These are phyloP conservation scores for Phenacoccus solenopsis DNA, from an alignment of 1,140 invertebrate genomes.

Conservation along the genomic window DNA sequence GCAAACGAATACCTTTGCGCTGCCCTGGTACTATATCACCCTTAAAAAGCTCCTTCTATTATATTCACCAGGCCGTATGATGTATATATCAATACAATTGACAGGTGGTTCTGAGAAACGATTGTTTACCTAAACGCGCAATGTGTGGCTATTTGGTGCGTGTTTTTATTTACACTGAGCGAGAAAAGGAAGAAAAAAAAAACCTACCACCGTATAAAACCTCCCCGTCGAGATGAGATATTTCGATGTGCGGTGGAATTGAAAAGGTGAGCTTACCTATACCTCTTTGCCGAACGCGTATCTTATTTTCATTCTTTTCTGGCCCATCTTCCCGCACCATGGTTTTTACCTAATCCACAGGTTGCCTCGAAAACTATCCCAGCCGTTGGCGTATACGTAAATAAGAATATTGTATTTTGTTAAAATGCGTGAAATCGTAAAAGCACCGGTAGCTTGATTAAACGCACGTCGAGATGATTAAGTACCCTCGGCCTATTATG, in stretches of 20 bases:
- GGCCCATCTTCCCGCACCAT: not conserved
- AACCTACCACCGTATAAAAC: too few relatives aligned
- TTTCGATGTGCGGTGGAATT: not conserved
- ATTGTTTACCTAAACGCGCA: conserved; percentile 16
- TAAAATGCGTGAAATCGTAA: not conserved
- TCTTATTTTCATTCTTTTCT: too few relatives aligned
- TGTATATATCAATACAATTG: conserved; percentile 17
- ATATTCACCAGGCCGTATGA: not conserved
- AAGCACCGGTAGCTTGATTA: not conserved
- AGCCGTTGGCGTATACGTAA: not conserved
- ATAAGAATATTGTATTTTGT: not conserved
- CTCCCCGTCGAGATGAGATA: not conserved
- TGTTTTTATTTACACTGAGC: not conserved
- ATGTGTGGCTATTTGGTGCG: conserved; percentile 12
- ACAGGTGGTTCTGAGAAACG: conserved; percentile 15
- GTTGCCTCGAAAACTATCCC: not conserved
- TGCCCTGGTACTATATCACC: too few relatives aligned
- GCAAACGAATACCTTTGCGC: not conserved
- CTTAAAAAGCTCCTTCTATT: conserved; percentile 8
- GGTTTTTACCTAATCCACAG: not conserved
- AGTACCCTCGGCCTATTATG: not conserved
- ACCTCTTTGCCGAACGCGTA: too few relatives aligned
- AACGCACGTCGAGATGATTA: not conserved
- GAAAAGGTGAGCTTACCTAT: not conserved
- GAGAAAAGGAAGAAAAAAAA: too few relatives aligned